Base-by-base conservation (phyloP, 2,797 vertebrate genomes). In the Toxotes lorentzi region DNA sequence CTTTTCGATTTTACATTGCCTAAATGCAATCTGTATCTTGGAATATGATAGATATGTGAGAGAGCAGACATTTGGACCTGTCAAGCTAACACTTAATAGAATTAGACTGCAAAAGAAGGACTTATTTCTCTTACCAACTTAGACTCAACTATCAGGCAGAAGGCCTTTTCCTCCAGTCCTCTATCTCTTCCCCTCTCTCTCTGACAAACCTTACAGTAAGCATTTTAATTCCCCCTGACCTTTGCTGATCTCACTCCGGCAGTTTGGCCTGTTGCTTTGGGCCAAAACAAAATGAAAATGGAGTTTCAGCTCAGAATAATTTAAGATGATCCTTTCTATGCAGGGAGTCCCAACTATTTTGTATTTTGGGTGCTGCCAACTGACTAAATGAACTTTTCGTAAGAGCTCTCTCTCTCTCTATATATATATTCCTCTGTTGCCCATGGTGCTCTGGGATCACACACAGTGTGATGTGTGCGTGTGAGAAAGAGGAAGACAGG, bases 161-260 rank as follows among this genome's bases (percentile, higher is more conserved):
- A 87, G 88, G 88, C 88, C 82, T 92, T 92, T 89, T 91, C 87
- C 85, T 86, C 79, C 84, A 73, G 70, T 86, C 60, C 76, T 81
- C 76, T 85, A 78, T 85, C 86, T 80, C 79, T 30, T 72, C 74
- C 73, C 32, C 82, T 78, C 76, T 41, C 34, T 68, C 85, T 40
- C 81, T 79, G 86, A 86, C 88, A 88, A 91, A 92, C 87, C 86
- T 84, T 90, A 90, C 83, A 90, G 87, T 92, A 92, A 90, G 91
- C 90, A 92, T 93, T 92, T 92, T 91, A 91, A 93, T 93, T 92
- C 88, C 83, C 78, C 62, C 88, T 93, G 92, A 93, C 92, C 93
- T 93, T 92, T 92, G 86, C 87, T 89, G 88, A 91, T 92, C 78
- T 86, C 84, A 86, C 78, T 74, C 83, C 73, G 91, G 84, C 90